These are phyloP conservation scores for Drosophila dives DNA, from an alignment of 2,888 invertebrate species.

Conservation along the genomic window DNA sequence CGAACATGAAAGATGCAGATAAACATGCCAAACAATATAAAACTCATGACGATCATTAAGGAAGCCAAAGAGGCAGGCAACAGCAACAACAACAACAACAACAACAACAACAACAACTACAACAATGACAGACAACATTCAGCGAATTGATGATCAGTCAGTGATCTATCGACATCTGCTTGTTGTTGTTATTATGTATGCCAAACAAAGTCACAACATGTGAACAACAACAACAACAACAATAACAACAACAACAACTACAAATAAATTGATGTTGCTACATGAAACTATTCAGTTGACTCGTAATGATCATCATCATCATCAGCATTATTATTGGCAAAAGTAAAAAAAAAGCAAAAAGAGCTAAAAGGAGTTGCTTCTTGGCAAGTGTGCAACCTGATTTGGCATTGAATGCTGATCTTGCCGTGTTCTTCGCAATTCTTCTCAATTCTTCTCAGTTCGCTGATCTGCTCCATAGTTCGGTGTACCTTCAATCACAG, in stretches of 20 bases:
- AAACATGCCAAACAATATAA: slow-evolving; percentile 77
- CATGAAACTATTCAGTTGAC: slow-evolving; percentile 41
- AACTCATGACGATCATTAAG: slow-evolving; percentile 65
- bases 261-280: slow-evolving; percentile 60
- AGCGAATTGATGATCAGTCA: slow-evolving; percentile 72
- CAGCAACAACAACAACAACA: slow-evolving; percentile 22
- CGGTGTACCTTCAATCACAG: slow-evolving; percentile 72
- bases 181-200: slow-evolving; percentile 76
- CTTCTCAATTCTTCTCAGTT: not conserved
- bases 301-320: slow-evolving; percentile 17
- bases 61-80: slow-evolving; percentile 31
- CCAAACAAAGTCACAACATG: slow-evolving; percentile 83
- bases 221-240: slow-evolving; percentile 65
- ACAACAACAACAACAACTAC: slow-evolving; percentile 14
- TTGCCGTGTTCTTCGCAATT: not conserved
- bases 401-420: slow-evolving; percentile 44
- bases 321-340: slow-evolving; percentile 29
- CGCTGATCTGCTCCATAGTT: slow-evolving; percentile 59
- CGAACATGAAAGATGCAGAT: slow-evolving; percentile 79
- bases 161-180: slow-evolving; percentile 64
- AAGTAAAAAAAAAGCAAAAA: not conserved
- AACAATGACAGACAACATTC: slow-evolving; percentile 47
- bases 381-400: slow-evolving; percentile 52
- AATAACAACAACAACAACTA: slow-evolving; percentile 14
- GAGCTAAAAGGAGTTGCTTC: slow-evolving; percentile 1